Conservation (phyloP, 2,888 invertebrate genomes). For the Teinopalpus imperialis region DNA sequence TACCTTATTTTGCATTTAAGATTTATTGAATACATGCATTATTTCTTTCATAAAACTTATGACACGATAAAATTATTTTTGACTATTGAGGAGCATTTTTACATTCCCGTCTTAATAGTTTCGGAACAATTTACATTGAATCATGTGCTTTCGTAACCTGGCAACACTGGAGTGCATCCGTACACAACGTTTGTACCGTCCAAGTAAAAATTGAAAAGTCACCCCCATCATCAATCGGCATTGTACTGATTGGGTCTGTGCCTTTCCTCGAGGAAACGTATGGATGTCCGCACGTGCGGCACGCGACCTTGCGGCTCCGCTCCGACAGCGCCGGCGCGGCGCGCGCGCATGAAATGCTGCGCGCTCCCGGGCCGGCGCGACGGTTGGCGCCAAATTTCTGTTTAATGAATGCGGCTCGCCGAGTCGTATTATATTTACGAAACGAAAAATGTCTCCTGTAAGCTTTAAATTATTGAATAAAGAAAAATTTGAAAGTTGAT, state of each 20-base stretch:
- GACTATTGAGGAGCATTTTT: constrained; percentile 10
- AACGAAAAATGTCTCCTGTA: constrained; percentile 69
- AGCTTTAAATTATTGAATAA: constrained; percentile 82
- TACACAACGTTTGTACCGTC: constrained; percentile 5
- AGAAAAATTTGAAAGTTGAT: constrained; percentile 75
- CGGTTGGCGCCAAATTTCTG: constrained; percentile 57
- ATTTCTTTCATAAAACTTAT: no score
- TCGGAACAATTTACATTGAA: neutral
- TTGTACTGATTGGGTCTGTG: neutral
- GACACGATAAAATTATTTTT: neutral
- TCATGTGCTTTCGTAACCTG: neutral
- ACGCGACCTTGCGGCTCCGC: no score
- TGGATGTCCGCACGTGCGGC: no score
- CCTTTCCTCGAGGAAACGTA: neutral
- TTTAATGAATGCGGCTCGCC: constrained; percentile 44
- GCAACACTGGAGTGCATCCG: neutral
- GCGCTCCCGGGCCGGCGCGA: neutral
- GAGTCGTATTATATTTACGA: constrained; percentile 41
- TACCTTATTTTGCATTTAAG: no score
- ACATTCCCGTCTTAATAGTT: constrained; percentile 9
- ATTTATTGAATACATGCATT: no score
- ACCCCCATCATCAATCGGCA: neutral
- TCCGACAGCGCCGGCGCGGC: constrained; percentile 38
- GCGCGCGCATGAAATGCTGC: constrained; percentile 23
- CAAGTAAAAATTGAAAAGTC: constrained; percentile 1